These are phyloP conservation scores for Daphoenositta chrysoptera DNA, from an alignment of 2,113 vertebrate species.

Conservation along the genomic window DNA sequence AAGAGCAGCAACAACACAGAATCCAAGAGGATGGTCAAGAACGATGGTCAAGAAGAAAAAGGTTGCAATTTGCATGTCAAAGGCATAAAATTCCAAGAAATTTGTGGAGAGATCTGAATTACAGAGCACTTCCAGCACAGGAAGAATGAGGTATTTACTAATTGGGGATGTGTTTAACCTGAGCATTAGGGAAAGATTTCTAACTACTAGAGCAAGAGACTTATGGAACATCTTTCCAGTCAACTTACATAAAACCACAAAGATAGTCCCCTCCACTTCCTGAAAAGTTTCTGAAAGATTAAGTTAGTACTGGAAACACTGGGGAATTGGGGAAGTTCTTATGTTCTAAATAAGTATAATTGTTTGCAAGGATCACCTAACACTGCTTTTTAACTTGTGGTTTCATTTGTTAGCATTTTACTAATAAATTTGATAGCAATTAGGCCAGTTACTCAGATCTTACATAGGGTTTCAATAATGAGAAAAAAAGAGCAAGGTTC, in stretches of 20 bases:
- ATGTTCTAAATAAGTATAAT: neutral
- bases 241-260: neutral
- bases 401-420: neutral
- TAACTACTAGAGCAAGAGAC: neutral
- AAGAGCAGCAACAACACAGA: neutral
- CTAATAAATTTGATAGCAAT: neutral
- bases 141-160: neutral
- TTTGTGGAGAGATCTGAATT: neutral
- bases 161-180: neutral
- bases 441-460: neutral
- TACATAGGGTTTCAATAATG: rapidly evolving
- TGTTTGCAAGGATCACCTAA: neutral
- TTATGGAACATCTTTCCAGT: neutral
- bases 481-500: neutral
- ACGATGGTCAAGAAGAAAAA: neutral
- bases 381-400: neutral
- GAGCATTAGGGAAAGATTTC: neutral
- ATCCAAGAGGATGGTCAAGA: neutral
- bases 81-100: neutral
- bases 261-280: neutral
- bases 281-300: neutral
- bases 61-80: neutral
- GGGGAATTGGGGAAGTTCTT: neutral
- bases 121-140: neutral
- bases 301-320: neutral